These are phyloP conservation scores for Epinephelus awoara DNA, from an alignment of 2,797 vertebrate species.

Conservation along the genomic window DNA sequence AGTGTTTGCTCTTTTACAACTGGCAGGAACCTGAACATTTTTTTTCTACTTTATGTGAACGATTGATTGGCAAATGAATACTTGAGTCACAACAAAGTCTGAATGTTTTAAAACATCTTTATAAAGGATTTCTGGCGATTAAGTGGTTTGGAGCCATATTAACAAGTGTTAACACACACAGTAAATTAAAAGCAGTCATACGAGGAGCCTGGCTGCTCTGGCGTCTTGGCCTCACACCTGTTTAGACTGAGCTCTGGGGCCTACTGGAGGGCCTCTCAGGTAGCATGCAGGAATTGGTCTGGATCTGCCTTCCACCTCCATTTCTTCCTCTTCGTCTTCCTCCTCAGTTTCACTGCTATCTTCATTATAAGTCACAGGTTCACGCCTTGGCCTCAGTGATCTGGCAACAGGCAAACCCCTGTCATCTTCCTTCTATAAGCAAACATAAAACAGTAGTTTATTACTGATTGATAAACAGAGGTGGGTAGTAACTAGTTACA, in stretches of 20 bases:
- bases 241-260: conserved; percentile 48
- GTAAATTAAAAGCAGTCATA: neutral
- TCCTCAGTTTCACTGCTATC: conserved; percentile 21
- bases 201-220: neutral
- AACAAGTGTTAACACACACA: neutral
- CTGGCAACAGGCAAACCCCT: conserved; percentile 34
- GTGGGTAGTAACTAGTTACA: too few relatives aligned
- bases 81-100: neutral
- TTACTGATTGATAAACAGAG: neutral
- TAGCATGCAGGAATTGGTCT: conserved; percentile 54
- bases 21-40: neutral
- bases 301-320: conserved; percentile 19
- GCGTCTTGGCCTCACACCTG: conserved; percentile 64
- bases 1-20: conserved; percentile 19
- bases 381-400: conserved; percentile 55
- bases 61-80: neutral
- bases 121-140: neutral
- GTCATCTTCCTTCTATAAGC: conserved; percentile 51
- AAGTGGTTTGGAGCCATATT: neutral
- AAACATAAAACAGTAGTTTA: neutral
- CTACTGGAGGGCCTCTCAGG: conserved; percentile 65
- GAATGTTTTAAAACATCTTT: neutral
- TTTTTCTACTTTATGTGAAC: neutral
- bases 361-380: conserved; percentile 36
- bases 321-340: conserved; percentile 41